Base-by-base conservation (phyloP, 2,113 vertebrate species). In the Notiomystis cincta region DNA sequence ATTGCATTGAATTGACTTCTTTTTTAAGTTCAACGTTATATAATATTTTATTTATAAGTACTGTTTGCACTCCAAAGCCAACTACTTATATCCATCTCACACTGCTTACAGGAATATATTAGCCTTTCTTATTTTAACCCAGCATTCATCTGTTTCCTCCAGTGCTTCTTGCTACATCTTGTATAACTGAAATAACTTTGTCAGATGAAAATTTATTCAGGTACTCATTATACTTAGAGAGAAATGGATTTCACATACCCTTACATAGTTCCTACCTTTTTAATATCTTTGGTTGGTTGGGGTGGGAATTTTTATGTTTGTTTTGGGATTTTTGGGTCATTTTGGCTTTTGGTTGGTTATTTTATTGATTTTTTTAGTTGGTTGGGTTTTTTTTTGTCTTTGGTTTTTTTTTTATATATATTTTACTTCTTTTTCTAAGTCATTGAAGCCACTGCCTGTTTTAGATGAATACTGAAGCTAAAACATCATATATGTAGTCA, bases 11-110 rank as follows among this genome's bases (percentile, higher is more conserved):
- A 85, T 61, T 80, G 2, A 10, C 18, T 82, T 64, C 4, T 73
- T 80, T 91, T 94, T 93, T 54, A 82, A 66, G 40, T 89, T 87
- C 33, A 17, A 7, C 2, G 1, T 84, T 81, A 72, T 44, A 35
- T 57, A 35, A 45, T 67, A 69, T 73, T 91, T 82, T 96, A 94
- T 89, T 95, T 96, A 84, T 85, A 89, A 82, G 65, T 73, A 65
- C 12, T 5, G 8, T 78, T 90, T 90, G 9, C 53, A 61, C 48
- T 79, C 53, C 57, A 81, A 89, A 95, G 48, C 56, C 47, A 78
- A 20, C 48, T 89, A 37, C 89, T 95, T 84, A 64, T 35, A 92
- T 75, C 7, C 31, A 79, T 89, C 54, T 93, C 37, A 33, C 69
- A 57, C 24, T 95, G 33, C 75, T 82, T 85, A 72, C 53, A 85